These are phyloP conservation scores for Aradus depressus DNA, from an alignment of 2,888 invertebrate species.

Conservation along the genomic window DNA sequence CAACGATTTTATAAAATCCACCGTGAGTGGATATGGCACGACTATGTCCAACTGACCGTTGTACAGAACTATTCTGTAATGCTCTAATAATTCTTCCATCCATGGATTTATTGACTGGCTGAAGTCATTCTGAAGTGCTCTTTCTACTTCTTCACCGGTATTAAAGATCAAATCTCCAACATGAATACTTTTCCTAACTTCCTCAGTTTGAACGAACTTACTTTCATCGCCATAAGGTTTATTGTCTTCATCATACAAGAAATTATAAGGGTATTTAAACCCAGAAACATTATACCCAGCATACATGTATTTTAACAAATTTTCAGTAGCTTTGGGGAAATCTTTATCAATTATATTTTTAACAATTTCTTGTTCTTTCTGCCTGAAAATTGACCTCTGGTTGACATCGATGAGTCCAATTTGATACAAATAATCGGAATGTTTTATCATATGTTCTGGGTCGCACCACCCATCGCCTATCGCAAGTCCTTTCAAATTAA, in stretches of 20 bases:
- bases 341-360: slow-evolving; percentile 51
- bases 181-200: slow-evolving; percentile 25
- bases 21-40: slow-evolving; percentile 76
- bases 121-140: slow-evolving; percentile 58
- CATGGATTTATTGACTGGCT: slow-evolving; percentile 69
- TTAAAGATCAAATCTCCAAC: slow-evolving; percentile 22
- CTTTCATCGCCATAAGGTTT: background rate
- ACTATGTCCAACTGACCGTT: slow-evolving; percentile 89
- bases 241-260: no score
- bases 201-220: background rate
- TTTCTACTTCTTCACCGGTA: slow-evolving; percentile 45
- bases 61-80: slow-evolving; percentile 65
- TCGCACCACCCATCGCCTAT: slow-evolving; percentile 75
- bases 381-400: slow-evolving; percentile 47
- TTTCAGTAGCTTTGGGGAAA: slow-evolving; percentile 56
- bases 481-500: slow-evolving; percentile 57
- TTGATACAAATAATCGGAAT: slow-evolving; percentile 69
- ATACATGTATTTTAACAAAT: slow-evolving; percentile 50
- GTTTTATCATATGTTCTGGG: slow-evolving; percentile 62
- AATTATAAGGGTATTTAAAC: no score
- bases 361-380: slow-evolving; percentile 47
- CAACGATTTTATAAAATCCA: slow-evolving; percentile 61
- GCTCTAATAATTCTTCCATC: slow-evolving; percentile 53
- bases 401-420: slow-evolving; percentile 46
- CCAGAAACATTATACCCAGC: slow-evolving; percentile 42